These are phyloP conservation scores for Caiman crocodilus DNA, from an alignment of 2,797 vertebrate species.

Conservation along the genomic window DNA sequence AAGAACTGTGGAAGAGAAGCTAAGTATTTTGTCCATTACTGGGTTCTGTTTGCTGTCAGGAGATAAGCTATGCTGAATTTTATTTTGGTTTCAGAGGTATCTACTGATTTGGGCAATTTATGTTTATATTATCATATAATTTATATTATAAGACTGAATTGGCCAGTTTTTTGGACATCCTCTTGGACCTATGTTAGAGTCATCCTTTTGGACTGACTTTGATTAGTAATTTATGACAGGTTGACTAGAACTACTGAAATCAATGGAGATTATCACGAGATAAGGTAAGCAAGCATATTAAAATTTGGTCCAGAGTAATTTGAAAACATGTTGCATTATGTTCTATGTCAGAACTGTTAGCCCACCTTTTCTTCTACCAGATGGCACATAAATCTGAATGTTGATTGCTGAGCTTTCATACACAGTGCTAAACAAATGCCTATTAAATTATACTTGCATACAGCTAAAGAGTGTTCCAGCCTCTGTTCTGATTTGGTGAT, in stretches of 20 bases:
- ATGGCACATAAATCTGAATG: not conserved
- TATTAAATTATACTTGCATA: not conserved
- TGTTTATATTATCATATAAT: not conserved
- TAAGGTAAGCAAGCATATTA: not conserved
- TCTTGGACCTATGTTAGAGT: not conserved
- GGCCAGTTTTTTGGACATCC: not conserved
- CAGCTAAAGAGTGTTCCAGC: not conserved
- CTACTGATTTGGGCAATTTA: not conserved
- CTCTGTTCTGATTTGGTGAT: not conserved
- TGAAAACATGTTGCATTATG: not conserved
- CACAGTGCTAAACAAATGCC: not conserved
- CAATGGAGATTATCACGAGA: not conserved
- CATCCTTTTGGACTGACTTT: not conserved
- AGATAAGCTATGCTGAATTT: not conserved
- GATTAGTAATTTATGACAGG: not conserved
- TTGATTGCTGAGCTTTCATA: too few relatives aligned
- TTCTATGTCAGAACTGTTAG: not conserved
- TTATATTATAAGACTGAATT: not conserved
- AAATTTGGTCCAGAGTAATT: not conserved
- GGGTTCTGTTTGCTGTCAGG: not conserved
- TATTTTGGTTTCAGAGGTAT: not conserved
- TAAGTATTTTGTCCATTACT: not conserved
- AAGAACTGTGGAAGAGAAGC: not conserved
- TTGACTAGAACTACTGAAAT: not conserved
- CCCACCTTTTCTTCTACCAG: not conserved